Evolutionary conservation across 2,797 vertebrate genomes (phyloP).

Genomic region (Acipenser oxyrinchus): DNA sequence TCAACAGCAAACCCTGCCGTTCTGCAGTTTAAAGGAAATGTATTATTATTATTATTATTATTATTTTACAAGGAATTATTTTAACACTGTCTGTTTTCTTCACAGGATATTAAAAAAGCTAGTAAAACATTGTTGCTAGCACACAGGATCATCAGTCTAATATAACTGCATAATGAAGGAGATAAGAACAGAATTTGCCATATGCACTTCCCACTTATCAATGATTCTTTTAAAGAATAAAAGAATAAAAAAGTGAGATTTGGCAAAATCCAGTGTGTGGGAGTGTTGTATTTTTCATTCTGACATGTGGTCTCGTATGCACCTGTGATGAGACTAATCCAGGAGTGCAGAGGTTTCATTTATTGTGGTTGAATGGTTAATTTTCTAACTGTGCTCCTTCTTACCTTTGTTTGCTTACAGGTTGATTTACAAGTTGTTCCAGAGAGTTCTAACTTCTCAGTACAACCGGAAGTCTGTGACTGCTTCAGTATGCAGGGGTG

Average conservation of each 20-base stretch:
- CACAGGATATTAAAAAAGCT: neutral
- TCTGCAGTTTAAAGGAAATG: too few species aligned
- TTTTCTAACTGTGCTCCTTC: too few species aligned
- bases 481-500: slow-evolving; percentile 65
- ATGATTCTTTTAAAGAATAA: too few species aligned
- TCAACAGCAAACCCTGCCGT: too few species aligned
- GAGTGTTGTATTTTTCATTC: too few species aligned
- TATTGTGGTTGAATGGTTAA: too few species aligned
- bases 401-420: slow-evolving; percentile 64
- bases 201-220: neutral
- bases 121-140: neutral
- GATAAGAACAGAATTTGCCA: neutral
- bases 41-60: too few species aligned
- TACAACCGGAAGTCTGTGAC: slow-evolving; percentile 50
- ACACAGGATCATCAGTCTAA: neutral
- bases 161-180: neutral
- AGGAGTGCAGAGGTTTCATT: too few species aligned
- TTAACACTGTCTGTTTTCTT: neutral
- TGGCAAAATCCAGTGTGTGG: too few species aligned
- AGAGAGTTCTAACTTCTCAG: slow-evolving; percentile 48
- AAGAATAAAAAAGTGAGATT: too few species aligned
- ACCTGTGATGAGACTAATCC: too few species aligned
- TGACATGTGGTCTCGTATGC: too few species aligned
- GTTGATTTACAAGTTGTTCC: slow-evolving; percentile 50
- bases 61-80: neutral